Base-by-base conservation (phyloP, 2,888 invertebrate genomes). In the Meloe dianella region DNA sequence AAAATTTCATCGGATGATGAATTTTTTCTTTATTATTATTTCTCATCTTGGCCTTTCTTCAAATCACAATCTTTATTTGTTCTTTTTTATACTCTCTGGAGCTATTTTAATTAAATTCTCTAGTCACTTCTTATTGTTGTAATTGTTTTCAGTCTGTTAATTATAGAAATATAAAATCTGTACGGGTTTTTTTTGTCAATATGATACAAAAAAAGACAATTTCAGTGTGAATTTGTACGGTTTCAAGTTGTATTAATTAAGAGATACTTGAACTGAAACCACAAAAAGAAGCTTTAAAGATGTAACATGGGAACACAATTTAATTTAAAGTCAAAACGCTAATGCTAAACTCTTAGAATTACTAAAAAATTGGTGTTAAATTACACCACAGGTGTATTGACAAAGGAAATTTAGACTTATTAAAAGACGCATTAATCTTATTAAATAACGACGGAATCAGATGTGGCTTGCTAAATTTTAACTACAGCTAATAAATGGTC, bases 191-290 rank as follows among this genome's bases (percentile, higher is more conserved):
- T 35, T 35, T 35, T 3, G 27, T 27, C 2, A 27, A 27, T 27
- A 27, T 27, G 2, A 27, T 69, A 20, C 20, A 27, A 14, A 27
- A n/a, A n/a, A n/a, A n/a, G n/a, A 24, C 1, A 9, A 24, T 24
- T 27, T 14, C n/a, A 41, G 47, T 54, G 14, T 54, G 14, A n/a
- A 54, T 4, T 54, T 54, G 12, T 54, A 54, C 22, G 27, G 24
- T 54, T 54, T 54, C 54, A n/a, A 27, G 54, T 54, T 54, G n/a
- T 12, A 54, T 54, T 41, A 54, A 54, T 54, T 54, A 54, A 27
- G 14, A 54, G 54, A 54, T 27, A 54, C 54, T 54, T 54, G 54
- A 54, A 54, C 54, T 54, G 54, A 54, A 54, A 54, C 54, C 54
- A 27, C 54, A 54, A 54, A 54, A 54, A n/a, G 12, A 10, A 8